phyloP scores from a whole-genome alignment of 2,888 invertebrate genomes.

The Sphaeridia pumilis region DNA sequence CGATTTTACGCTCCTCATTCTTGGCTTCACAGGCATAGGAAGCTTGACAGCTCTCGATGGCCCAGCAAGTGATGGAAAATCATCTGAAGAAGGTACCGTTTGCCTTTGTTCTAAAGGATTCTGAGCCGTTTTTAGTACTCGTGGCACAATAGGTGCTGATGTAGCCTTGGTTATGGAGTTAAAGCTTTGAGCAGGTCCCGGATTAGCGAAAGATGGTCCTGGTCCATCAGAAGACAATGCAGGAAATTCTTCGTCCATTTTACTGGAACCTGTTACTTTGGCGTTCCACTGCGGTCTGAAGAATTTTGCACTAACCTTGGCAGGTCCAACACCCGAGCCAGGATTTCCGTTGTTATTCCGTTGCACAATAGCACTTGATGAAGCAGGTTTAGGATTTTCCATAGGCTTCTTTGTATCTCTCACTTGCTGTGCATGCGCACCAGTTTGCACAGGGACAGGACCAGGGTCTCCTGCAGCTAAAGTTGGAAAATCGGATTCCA shows the following conservation, averaged over 20 bases:
- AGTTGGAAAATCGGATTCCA: too few species aligned
- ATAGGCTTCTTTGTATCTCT: too few species aligned
- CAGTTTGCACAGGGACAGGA: too few species aligned
- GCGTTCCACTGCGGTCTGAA: conserved; percentile 27
- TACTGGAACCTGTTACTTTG: conserved; percentile 28
- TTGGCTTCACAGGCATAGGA: too few species aligned
- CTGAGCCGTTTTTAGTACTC: not conserved
- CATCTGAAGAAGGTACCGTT: conserved; percentile 13
- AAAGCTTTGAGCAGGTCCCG: not conserved
- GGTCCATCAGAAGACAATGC: conserved; percentile 30
- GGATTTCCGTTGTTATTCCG: too few species aligned
- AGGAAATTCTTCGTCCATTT: conserved; percentile 39
- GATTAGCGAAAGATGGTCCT: not conserved
- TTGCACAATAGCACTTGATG: too few species aligned
- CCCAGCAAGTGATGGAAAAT: conserved; percentile 22
- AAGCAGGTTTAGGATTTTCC: too few species aligned
- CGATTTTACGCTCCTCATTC: too few species aligned
- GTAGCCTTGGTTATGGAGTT: conserved; percentile 1
- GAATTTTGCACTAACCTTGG: not conserved
- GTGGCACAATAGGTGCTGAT: conserved; percentile 3
- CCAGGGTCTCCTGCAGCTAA: too few species aligned
- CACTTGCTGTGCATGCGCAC: too few species aligned
- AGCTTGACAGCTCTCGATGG: too few species aligned
- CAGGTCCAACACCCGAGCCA: too few species aligned
- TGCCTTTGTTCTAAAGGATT: conserved; percentile 7